These are phyloP conservation scores for Halocynthia aurantium DNA, from an alignment of 23 tunicate genomes.

Conservation along the genomic window DNA sequence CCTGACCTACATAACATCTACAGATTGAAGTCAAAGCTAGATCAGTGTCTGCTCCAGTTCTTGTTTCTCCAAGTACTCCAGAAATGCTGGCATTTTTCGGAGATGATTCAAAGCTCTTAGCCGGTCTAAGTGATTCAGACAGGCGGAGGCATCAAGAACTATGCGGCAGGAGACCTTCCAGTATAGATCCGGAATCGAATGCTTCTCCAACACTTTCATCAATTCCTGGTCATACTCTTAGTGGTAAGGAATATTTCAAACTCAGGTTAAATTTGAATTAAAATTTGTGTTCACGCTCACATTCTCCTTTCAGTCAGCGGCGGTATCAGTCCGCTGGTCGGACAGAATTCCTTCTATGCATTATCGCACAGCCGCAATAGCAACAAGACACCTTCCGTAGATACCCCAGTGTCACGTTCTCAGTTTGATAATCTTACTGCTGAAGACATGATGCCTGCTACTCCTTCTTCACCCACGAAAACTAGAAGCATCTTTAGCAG, in stretches of 20 bases:
- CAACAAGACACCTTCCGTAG: constrained; percentile 3
- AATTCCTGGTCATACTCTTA: constrained; percentile 15
- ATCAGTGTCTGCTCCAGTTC: too few species aligned
- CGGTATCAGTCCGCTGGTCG: constrained; percentile 51
- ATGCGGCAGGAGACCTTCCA: constrained; percentile 33
- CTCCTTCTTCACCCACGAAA: not conserved
- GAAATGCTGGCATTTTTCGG: constrained; percentile 38
- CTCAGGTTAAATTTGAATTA: constrained; percentile 6
- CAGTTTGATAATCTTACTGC: constrained; percentile 75
- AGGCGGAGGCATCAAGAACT: constrained; percentile 58
- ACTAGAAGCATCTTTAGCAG: not conserved
- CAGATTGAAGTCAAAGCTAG: too few species aligned
- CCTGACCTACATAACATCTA: too few species aligned
- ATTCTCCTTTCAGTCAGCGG: constrained; percentile 23
- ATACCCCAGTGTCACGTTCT: not conserved
- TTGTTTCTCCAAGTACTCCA: constrained; percentile 15
- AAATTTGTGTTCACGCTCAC: not conserved
- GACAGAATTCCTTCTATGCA: constrained; percentile 37
- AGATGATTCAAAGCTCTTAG: constrained; percentile 53
- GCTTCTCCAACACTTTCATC: constrained; percentile 14
- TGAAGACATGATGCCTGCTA: constrained; percentile 18
- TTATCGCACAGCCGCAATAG: constrained; percentile 7
- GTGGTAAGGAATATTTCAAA: constrained; percentile 17
- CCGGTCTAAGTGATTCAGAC: constrained; percentile 70
- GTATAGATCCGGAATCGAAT: constrained; percentile 13